Conservation (phyloP, 2,888 invertebrate species). For the Stratiomys singularior region DNA sequence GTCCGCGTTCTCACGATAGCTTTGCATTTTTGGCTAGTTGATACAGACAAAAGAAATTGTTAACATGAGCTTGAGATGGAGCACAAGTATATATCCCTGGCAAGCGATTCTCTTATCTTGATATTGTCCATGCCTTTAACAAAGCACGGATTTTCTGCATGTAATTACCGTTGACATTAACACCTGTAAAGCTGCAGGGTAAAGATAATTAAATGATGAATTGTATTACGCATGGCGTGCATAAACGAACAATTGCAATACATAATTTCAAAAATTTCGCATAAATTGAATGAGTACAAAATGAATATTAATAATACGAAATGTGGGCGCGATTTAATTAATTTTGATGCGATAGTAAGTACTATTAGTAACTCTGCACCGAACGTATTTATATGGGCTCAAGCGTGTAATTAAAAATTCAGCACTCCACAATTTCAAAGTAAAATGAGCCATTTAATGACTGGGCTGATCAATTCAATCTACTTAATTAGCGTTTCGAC, state of each 20-base stretch:
- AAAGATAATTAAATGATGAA: not conserved
- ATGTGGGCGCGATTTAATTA: not conserved
- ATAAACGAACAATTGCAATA: not conserved
- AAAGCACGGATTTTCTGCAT: no score
- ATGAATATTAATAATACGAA: not conserved
- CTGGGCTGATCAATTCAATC: not conserved
- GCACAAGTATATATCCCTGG: no score
- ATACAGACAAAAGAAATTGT: no score
- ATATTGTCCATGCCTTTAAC: no score
- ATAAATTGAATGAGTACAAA: not conserved
- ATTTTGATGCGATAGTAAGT: not conserved
- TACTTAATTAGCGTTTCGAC: not conserved
- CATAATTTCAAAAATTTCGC: not conserved
- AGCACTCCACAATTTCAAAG: not conserved
- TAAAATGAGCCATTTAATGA: not conserved
- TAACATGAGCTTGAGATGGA: no score
- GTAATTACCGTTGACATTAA: no score
- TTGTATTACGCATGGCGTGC: not conserved
- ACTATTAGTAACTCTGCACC: slow-evolving; percentile 6
- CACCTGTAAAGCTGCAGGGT: no score
- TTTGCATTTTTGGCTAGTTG: no score
- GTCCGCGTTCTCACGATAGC: no score
- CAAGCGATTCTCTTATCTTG: no score
- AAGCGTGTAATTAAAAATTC: not conserved
- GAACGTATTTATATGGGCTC: not conserved